Evolutionary conservation across 1,140 invertebrate genomes (phyloP).

Genomic region (Caenorhabditis elegans): WBcel235 BX284604.4:13563001-13563500

Average conservation of each 20-base stretch:
- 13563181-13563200: background rate
- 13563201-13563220: background rate
- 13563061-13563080: conserved; percentile 40
- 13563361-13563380: background rate
- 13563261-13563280: too few relatives aligned
- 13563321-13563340: background rate
- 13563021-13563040: conserved; percentile 33
- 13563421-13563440: background rate
- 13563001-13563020: background rate
- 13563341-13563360: background rate
- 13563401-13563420: background rate
- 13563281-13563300: background rate
- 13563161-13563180: background rate
- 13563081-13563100: conserved; percentile 30
- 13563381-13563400: background rate
- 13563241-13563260: background rate
- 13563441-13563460: too few relatives aligned
- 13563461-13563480: too few relatives aligned
- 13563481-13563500: too few relatives aligned
- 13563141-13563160: conserved; percentile 29
- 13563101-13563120: conserved; percentile 43
- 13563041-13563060: conserved; percentile 1
- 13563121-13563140: background rate
- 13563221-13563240: background rate
- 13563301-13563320: too few relatives aligned